Evolutionary conservation across 2,888 invertebrate species (phyloP).

Genomic region (Parnassius apollo): DNA sequence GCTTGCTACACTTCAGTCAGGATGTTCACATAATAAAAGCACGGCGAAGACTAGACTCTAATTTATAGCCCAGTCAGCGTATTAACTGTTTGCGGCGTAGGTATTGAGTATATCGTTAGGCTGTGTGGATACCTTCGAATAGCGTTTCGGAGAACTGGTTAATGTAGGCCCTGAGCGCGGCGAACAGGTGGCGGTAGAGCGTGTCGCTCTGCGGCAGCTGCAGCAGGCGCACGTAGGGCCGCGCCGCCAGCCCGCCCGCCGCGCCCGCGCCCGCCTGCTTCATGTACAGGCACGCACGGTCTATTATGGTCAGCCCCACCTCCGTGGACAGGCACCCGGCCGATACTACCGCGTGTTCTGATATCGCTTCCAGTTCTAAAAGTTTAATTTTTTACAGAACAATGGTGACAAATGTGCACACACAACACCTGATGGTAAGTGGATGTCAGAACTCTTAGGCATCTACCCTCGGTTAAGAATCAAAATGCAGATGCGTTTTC

Average conservation of each 20-base stretch:
- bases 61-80: too few relatives aligned
- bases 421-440: too few relatives aligned
- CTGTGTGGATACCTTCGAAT: conserved; percentile 84
- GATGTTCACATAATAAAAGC: too few relatives aligned
- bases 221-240: conserved; percentile 92
- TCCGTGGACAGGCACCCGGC: conserved; percentile 88
- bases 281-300: conserved; percentile 92
- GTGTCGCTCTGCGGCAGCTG: conserved; percentile 95
- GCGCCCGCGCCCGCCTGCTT: conserved; percentile 87
- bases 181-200: conserved; percentile 94
- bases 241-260: conserved; percentile 88
- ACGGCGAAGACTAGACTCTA: too few relatives aligned
- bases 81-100: too few relatives aligned
- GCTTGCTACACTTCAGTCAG: too few relatives aligned
- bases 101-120: too few relatives aligned
- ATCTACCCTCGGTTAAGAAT: too few relatives aligned
- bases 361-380: conserved; percentile 67
- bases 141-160: conserved; percentile 92
- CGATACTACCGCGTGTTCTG: conserved; percentile 66
- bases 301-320: conserved; percentile 92
- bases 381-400: not conserved
- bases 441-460: too few relatives aligned
- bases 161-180: conserved; percentile 94
- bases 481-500: too few relatives aligned
- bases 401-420: too few relatives aligned